Evolutionary conservation across 2,113 vertebrate genomes (phyloP), one percentile per base, ranked within the genome.

Genomic region (Cyprinus carpio): DNA sequence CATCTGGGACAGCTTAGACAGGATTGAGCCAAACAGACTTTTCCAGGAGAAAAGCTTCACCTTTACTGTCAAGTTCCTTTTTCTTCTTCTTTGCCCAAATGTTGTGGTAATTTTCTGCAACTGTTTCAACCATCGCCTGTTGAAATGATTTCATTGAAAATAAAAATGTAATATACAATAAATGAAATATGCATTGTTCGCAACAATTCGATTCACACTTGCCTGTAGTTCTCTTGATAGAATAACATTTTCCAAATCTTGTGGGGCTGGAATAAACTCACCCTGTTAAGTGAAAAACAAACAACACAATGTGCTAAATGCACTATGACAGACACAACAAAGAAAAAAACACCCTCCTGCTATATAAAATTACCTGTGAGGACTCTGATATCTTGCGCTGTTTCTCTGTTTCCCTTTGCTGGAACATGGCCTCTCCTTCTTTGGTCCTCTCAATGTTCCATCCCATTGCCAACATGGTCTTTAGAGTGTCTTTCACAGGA

Each of bases 71-170:
- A 34, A 99, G 94, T 74, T 99, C 98, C 72, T 91, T 89, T 90
- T 98, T 99, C 95, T 98, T 99, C 94, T 98, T 99, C 93, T 96
- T 99, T 86, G 97, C 96, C 98, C 98, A 99, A 92, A 99, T 99
- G 90, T 98, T 99, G 91, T 99, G 97, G 91, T 99, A 99, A 89
- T 99, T 99, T 93, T 99, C 98, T 88, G 98, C 97, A 87, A 99
- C 96, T 80, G 96, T 93, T 89, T 99, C 98, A 88, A 97, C 96
- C 98, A 99, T 99, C 67, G 95, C 95, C 98, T 99, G 84, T 65
- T 78, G 27, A 65, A 64, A 16, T 25, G 13, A 62, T 49, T 11
- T 8, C 2, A 78, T 15, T 58, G 4, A 78, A 31, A 58, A 25
- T 23, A 67, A 10, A 11, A 4, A 1, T 51, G 31, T 20, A 69